These are phyloP conservation scores for Leptinotarsa defecta DNA, from an alignment of 1,140 invertebrate species.

Conservation along the genomic window DNA sequence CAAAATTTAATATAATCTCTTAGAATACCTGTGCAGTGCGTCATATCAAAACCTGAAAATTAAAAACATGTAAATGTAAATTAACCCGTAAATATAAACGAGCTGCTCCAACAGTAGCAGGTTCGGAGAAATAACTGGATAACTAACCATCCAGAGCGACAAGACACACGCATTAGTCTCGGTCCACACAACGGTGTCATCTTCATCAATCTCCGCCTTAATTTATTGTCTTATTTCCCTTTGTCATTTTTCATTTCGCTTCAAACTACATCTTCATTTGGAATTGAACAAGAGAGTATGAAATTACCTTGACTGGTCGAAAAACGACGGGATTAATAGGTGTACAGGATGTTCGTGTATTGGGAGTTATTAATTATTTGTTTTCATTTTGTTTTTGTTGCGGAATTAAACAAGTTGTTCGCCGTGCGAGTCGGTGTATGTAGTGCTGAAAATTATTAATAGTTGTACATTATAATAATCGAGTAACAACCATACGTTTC, in stretches of 20 bases:
- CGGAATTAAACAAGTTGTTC: constrained; percentile 6
- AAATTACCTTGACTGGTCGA: constrained; percentile 24
- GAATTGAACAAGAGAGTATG: constrained; percentile 37
- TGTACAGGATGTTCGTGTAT: constrained; percentile 5
- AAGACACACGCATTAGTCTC: constrained; percentile 41
- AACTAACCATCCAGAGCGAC: constrained; percentile 12
- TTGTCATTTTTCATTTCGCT: constrained; percentile 49
- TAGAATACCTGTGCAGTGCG: not conserved
- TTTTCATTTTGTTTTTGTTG: constrained; percentile 4
- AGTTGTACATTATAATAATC: not conserved
- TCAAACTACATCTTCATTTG: constrained; percentile 46
- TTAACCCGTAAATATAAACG: constrained; percentile 9
- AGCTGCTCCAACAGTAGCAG: constrained; percentile 7
- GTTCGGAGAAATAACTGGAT: constrained; percentile 8
- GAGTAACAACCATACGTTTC: constrained; percentile 1
- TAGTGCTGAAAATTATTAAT: constrained; percentile 5
- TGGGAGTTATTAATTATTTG: constrained; percentile 5
- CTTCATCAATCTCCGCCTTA: constrained; percentile 48
- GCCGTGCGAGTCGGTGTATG: not conserved
- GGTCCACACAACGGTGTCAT: constrained; percentile 40
- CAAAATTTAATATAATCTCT: not conserved
- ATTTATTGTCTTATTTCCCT: constrained; percentile 52
- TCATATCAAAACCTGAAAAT: constrained; percentile 7
- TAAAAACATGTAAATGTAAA: constrained; percentile 14
- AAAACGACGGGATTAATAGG: constrained; percentile 23